These are phyloP conservation scores for Drosophila melanosoma DNA, from an alignment of 2,888 invertebrate genomes.

Conservation along the genomic window DNA sequence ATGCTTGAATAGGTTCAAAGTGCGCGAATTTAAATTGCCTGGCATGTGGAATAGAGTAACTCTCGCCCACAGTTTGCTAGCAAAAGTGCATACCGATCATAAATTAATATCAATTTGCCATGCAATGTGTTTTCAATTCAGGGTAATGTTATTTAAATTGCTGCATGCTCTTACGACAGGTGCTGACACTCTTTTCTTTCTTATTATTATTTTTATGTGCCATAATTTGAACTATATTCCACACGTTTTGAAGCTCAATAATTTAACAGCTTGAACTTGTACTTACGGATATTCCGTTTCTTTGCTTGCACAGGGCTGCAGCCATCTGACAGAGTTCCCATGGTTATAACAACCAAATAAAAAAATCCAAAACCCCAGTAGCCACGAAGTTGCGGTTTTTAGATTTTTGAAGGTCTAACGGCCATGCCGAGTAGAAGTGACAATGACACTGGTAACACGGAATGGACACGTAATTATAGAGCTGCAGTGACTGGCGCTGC, in stretches of 20 bases:
- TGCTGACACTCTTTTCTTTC: slow-evolving; percentile 5
- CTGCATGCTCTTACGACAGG: slow-evolving; percentile 23
- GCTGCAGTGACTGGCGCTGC: slow-evolving; percentile 34
- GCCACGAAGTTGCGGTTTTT: slow-evolving; percentile 10
- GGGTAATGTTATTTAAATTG: slow-evolving; percentile 14
- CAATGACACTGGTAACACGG: slow-evolving; percentile 23
- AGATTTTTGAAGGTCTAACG: slow-evolving; percentile 8
- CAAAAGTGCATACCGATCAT: slow-evolving; percentile 36
- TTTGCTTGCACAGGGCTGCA: slow-evolving; percentile 18
- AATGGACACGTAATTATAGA: slow-evolving; percentile 11
- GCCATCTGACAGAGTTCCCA: slow-evolving; percentile 48
- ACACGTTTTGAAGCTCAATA: slow-evolving; percentile 29
- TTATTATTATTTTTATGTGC: neutral
- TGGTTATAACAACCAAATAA: neutral
- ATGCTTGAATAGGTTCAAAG: slow-evolving; percentile 34
- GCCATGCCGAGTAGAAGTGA: neutral
- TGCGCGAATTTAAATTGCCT: slow-evolving; percentile 22
- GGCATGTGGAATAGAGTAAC: slow-evolving; percentile 3
- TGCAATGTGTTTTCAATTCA: slow-evolving; percentile 14
- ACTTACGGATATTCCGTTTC: neutral
- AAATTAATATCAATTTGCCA: slow-evolving; percentile 32
- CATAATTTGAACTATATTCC: slow-evolving; percentile 16
- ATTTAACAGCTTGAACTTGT: slow-evolving; percentile 32
- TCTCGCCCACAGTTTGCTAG: slow-evolving; percentile 43
- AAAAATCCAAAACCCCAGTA: too few species aligned